Evolutionary conservation across 2,113 vertebrate species (phyloP).

Genomic region (Junco hyemalis): DNA sequence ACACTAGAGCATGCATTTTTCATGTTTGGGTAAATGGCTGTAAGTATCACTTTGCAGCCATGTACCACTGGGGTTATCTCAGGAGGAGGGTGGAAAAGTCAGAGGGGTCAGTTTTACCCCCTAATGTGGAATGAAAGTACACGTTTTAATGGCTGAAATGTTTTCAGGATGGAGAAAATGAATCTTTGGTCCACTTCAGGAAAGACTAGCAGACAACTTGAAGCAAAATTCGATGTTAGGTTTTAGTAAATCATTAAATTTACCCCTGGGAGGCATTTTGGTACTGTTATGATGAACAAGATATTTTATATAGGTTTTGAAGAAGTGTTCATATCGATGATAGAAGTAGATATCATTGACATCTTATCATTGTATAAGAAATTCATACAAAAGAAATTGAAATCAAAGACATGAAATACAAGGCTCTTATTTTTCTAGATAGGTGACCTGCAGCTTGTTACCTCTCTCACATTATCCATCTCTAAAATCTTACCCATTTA

Average conservation of each 20-base stretch:
- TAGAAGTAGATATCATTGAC: neutral
- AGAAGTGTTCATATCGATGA: neutral
- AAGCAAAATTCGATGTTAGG: neutral
- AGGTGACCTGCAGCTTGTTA: neutral
- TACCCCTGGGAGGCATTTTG: neutral
- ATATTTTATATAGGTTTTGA: neutral
- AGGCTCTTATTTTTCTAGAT: neutral
- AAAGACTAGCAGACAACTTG: neutral
- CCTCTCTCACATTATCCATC: neutral
- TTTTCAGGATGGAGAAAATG: neutral
- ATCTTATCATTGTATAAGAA: neutral
- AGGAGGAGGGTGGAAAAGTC: neutral
- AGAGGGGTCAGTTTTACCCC: neutral
- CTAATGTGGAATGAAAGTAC: neutral
- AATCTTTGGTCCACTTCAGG: neutral
- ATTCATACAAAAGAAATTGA: neutral
- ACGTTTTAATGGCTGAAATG: neutral
- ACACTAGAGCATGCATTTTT: slow-evolving; percentile 8
- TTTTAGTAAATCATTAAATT: neutral
- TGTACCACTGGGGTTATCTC: neutral
- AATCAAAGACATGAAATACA: neutral
- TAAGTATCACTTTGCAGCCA: neutral
- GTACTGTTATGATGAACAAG: neutral
- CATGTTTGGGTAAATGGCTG: neutral
- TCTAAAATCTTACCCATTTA: neutral